A percentile compares a stretch with the other conserved stretches of the same genome.
Evolutionary conservation across 1,140 invertebrate species (phyloP).

Genomic region (Lepidurus apus): DNA sequence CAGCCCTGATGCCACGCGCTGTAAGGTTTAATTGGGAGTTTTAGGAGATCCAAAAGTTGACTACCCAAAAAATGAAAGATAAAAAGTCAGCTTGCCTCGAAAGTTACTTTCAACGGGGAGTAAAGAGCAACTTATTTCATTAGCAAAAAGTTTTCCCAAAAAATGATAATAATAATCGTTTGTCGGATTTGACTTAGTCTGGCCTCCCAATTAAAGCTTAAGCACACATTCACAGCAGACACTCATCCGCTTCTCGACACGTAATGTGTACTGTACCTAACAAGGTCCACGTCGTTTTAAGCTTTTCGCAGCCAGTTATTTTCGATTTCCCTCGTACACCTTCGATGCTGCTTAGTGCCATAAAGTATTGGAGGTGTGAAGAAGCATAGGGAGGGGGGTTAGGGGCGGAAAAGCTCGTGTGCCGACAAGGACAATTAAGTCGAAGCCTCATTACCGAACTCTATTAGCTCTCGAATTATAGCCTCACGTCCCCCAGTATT

Average conservation of each 20-base stretch:
- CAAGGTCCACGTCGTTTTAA: background rate
- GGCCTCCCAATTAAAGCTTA: constrained; percentile 18
- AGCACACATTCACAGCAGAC: background rate
- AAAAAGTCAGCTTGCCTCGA: too few relatives aligned
- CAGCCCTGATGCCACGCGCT: too few relatives aligned
- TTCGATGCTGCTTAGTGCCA: background rate
- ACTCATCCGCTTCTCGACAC: background rate
- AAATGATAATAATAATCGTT: too few relatives aligned
- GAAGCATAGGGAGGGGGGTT: background rate
- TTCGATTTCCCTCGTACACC: too few relatives aligned
- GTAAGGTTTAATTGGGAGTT: too few relatives aligned
- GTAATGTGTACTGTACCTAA: constrained; percentile 1
- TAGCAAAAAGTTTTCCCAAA: too few relatives aligned
- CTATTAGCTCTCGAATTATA: constrained; percentile 16
- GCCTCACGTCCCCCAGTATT: background rate
- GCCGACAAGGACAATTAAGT: constrained; percentile 14
- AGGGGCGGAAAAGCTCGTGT: background rate
- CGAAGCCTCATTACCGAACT: constrained; percentile 12
- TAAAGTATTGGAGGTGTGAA: background rate
- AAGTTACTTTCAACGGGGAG: too few relatives aligned
- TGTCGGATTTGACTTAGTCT: background rate
- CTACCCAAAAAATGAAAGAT: too few relatives aligned
- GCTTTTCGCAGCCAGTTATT: too few relatives aligned
- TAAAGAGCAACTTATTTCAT: too few relatives aligned
- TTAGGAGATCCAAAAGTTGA: too few relatives aligned